These are phyloP conservation scores for Drosophila ochracea DNA, from an alignment of 2,888 invertebrate species.

Conservation along the genomic window DNA sequence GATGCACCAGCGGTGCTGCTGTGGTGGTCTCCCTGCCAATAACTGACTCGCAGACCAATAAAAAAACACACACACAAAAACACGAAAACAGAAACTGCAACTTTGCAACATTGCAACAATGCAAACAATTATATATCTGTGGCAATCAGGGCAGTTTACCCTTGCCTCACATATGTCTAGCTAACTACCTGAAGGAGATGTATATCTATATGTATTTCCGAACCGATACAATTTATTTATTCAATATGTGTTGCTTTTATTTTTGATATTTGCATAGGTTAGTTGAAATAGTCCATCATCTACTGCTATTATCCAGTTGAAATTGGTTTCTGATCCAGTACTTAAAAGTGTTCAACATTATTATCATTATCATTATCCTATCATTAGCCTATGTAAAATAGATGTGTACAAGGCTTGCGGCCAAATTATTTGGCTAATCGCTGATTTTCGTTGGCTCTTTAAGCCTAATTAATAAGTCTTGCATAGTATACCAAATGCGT, in stretches of 20 bases:
- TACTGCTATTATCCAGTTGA: background rate
- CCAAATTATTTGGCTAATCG: constrained; percentile 33
- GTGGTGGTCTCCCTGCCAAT: constrained; percentile 54
- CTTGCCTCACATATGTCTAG: too few relatives aligned
- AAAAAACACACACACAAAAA: constrained; percentile 8
- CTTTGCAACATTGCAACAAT: constrained; percentile 18
- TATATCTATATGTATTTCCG: background rate
- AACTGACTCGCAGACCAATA: constrained; percentile 31
- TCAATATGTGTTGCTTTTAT: background rate
- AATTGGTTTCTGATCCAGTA: background rate
- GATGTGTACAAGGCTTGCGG: background rate
- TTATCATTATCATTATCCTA: background rate
- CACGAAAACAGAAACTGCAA: background rate
- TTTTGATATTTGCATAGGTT: background rate
- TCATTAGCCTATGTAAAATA: background rate
- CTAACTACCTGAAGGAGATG: too few relatives aligned
- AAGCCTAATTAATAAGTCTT: constrained; percentile 74
- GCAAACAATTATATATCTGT: constrained; percentile 4
- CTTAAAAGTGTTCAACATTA: background rate
- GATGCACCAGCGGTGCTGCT: constrained; percentile 8
- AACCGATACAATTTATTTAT: background rate
- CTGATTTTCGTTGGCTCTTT: constrained; percentile 38
- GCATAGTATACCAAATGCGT: constrained; percentile 58
- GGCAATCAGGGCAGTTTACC: background rate
- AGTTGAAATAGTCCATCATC: background rate